Evolutionary conservation across 1,140 invertebrate species (phyloP).

Genomic region (Panagrolaimus sp.): DNA sequence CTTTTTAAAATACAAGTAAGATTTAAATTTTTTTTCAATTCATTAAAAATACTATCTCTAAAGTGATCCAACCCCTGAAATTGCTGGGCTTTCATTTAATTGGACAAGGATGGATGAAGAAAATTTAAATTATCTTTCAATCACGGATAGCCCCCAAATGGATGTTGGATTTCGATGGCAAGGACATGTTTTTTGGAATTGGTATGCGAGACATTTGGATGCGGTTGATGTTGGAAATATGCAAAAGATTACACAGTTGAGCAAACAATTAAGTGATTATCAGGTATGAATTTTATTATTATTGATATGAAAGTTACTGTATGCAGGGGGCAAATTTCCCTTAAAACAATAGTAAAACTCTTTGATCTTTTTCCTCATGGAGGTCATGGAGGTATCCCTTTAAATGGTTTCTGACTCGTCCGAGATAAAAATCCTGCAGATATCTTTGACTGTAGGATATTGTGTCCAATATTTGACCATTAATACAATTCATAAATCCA

Average conservation of each 20-base stretch:
- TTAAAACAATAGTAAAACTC: too few relatives aligned
- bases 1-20: conserved; percentile 29
- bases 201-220: conserved; percentile 53
- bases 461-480: not conserved
- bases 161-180: conserved; percentile 52
- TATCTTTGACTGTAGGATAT: too few relatives aligned
- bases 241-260: conserved; percentile 53
- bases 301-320: not conserved
- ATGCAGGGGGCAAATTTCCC: too few relatives aligned
- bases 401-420: too few relatives aligned
- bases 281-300: conserved; percentile 38
- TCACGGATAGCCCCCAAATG: conserved; percentile 55
- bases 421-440: too few relatives aligned
- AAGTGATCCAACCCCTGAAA: conserved; percentile 55
- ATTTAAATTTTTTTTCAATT: conserved; percentile 35
- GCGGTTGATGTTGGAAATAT: conserved; percentile 58
- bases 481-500: not conserved
- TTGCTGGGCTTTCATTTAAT: conserved; percentile 53
- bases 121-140: conserved; percentile 54
- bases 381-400: too few relatives aligned
- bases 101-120: conserved; percentile 49
- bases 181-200: conserved; percentile 56
- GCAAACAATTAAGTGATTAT: conserved; percentile 58
- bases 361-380: too few relatives aligned
- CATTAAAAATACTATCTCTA: conserved; percentile 37